Evolutionary conservation across 2,888 invertebrate species (phyloP), one percentile per base, ranked within the genome.

Genomic region (Hemaris fuciformis): DNA sequence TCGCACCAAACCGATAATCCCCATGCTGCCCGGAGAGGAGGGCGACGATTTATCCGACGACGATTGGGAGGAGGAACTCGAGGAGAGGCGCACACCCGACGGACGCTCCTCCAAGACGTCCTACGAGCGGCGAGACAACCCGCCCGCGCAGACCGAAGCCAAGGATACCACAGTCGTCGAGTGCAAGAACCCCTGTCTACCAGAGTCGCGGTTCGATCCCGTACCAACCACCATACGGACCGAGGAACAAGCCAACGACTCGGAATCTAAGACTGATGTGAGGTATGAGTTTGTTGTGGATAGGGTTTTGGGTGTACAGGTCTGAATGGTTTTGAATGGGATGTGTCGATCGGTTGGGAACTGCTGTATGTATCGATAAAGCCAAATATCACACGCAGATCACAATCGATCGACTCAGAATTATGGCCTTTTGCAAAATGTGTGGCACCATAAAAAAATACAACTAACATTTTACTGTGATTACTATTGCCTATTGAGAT

Each of bases 221-320:
- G 27, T n/a, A n/a, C n/a, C n/a, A n/a, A n/a, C n/a, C n/a, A n/a
- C 22, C 23, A 18, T 23, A 38, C 22, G 45, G 27, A 18, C 53
- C 22, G 66, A 68, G 53, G 72, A 66, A n/a, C n/a, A n/a, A 46
- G 53, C 62, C 34, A 73, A 75, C 64, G 76, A 79, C 48, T 76
- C 93, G 59, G 82, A 93, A 90, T 69, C 89, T 65, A 89, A 90
- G 87, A 84, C 87, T 86, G 91, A 89, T 65, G 94, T 93, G 77
- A 95, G 95, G 83, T 97, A 95, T 88, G 96, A 96, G 71, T 97
- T 97, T 87, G 96, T 97, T 70, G 96, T 97, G 70, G 97, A 97
- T 89, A 94, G 97, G 85, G 96, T 95, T 65, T 93, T 97, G 77
- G 97, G 97, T 80, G 97, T 97, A 73, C 97, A 97, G 92, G 97